These are phyloP conservation scores for Dicerorhinus sumatrensis DNA, from an alignment of 2,113 vertebrate genomes.

Conservation along the genomic window DNA sequence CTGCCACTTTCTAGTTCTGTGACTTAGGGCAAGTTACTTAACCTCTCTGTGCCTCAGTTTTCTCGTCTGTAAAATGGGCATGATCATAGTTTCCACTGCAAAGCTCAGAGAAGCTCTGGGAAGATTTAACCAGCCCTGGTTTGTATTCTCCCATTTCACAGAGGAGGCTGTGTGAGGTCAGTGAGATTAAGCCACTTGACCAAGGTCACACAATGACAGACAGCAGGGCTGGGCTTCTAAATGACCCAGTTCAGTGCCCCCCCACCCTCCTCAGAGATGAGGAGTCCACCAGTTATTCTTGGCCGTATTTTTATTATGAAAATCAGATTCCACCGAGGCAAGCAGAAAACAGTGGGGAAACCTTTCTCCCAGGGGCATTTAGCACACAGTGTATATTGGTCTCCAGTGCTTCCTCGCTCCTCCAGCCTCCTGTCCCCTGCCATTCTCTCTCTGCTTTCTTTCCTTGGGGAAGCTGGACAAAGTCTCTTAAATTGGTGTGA, in stretches of 20 bases:
- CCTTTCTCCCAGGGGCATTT: background rate
- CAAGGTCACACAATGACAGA: background rate
- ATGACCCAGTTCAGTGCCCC: background rate
- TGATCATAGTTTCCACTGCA: background rate
- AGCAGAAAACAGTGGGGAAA: background rate
- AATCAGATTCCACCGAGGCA: background rate
- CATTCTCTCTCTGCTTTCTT: constrained; percentile 30
- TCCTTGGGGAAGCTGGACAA: constrained; percentile 35
- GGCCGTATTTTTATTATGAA: background rate
- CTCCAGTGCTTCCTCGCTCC: background rate
- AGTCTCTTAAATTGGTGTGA: constrained; percentile 45
- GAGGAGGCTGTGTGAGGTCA: background rate
- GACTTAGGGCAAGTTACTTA: background rate
- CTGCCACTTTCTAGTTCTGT: background rate
- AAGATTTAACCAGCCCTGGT: background rate
- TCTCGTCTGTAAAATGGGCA: background rate
- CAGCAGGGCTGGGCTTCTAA: background rate
- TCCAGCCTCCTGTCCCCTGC: constrained; percentile 18
- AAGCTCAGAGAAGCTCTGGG: background rate
- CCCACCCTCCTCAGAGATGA: background rate
- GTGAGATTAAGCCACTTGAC: background rate
- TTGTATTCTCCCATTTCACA: background rate
- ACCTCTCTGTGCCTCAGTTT: background rate
- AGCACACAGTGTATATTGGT: rapidly evolving
- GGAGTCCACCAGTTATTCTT: no score